Conservation (phyloP, 2,113 vertebrate species). For the Sceloporus undulatus region DNA sequence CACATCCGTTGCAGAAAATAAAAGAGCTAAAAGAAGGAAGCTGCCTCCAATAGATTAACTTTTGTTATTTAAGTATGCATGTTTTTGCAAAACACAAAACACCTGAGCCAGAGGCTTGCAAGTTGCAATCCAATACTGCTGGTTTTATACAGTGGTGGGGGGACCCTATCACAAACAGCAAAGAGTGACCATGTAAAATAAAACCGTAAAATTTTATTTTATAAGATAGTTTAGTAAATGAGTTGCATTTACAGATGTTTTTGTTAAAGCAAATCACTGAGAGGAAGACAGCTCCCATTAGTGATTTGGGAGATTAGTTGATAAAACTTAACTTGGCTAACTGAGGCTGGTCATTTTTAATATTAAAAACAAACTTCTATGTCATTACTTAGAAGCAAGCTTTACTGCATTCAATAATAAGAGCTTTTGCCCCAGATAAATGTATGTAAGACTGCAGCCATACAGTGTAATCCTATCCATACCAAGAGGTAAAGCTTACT, state of each 20-base stretch:
- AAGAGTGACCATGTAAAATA: neutral
- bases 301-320: neutral
- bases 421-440: too few relatives aligned
- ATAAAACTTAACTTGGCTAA: too few relatives aligned
- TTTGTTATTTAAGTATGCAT: neutral
- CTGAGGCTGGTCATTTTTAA: too few relatives aligned
- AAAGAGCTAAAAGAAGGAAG: neutral
- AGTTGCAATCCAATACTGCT: neutral
- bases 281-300: neutral
- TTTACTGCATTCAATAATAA: too few relatives aligned
- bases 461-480: too few relatives aligned
- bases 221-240: neutral
- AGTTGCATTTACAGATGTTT: neutral
- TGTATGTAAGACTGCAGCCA: too few relatives aligned
- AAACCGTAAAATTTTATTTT: too few relatives aligned
- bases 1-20: neutral
- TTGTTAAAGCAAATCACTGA: neutral
- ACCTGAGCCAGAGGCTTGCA: neutral
- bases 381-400: too few relatives aligned
- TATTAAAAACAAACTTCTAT: too few relatives aligned
- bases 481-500: too few relatives aligned
- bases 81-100: neutral
- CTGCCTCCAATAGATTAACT: neutral
- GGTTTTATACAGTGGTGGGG: neutral
- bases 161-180: neutral